A percentile compares a stretch with the other conserved stretches of the same genome.
Evolutionary conservation across 37 sponge, comb jelly and placozoan genomes (phyloP).

Genomic region (Tethya wilhelma): DNA sequence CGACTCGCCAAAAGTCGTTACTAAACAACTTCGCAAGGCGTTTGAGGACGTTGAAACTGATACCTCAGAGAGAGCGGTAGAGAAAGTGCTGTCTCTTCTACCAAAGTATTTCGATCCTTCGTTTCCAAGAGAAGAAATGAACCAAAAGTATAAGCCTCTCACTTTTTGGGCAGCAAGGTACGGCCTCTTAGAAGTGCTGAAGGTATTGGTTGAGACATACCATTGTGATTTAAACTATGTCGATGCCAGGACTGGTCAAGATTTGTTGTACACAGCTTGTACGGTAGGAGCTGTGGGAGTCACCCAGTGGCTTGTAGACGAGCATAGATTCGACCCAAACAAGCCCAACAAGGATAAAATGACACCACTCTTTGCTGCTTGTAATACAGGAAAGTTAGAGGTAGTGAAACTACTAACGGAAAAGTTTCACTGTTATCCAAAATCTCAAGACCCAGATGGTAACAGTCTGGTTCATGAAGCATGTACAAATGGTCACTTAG

Average conservation of each 20-base stretch:
- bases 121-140: not conserved
- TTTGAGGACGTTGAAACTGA: too few species aligned
- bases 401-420: not conserved
- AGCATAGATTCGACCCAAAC: conserved; percentile 1
- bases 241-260: conserved; percentile 23
- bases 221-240: conserved; percentile 23
- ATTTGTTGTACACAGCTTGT: conserved; percentile 40
- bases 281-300: conserved; percentile 34
- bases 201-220: conserved; percentile 15
- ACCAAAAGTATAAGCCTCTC: not conserved
- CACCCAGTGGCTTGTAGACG: conserved; percentile 9
- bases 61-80: too few species aligned
- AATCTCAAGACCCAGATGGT: not conserved
- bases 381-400: conserved; percentile 29
- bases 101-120: too few species aligned
- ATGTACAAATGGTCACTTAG: conserved; percentile 7
- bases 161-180: conserved; percentile 32
- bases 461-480: conserved; percentile 34
- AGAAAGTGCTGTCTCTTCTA: too few species aligned
- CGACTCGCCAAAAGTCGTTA: too few species aligned
- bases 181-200: conserved; percentile 1
- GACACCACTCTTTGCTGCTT: conserved; percentile 56
- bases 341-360: conserved; percentile 15
- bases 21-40: too few species aligned
- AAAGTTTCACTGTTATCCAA: conserved; percentile 19